Conservation (phyloP, 2,888 invertebrate species). For the Megamerina dolium region DNA sequence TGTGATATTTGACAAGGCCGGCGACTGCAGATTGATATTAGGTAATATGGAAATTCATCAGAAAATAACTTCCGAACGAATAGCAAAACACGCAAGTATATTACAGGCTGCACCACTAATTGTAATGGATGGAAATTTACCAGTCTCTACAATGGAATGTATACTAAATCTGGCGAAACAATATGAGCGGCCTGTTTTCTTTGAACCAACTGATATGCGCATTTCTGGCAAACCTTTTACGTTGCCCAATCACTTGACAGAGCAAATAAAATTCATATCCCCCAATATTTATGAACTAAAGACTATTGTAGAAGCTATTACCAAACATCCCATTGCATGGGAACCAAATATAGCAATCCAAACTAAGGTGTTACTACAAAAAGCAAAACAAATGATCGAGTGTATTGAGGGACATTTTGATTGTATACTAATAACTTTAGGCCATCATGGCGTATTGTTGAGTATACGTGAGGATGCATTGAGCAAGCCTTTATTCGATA, state of each 20-base stretch:
- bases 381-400: constrained; percentile 39
- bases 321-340: constrained; percentile 20
- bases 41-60: constrained; percentile 80
- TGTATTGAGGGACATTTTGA: constrained; percentile 52
- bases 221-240: constrained; percentile 69
- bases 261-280: constrained; percentile 56
- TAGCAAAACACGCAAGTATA: constrained; percentile 55
- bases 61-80: constrained; percentile 61
- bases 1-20: constrained; percentile 64
- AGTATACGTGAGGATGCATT: constrained; percentile 29
- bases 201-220: constrained; percentile 80
- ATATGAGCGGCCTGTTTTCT: constrained; percentile 74
- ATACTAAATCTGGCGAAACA: constrained; percentile 58
- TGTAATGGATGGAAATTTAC: constrained; percentile 79
- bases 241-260: constrained; percentile 26
- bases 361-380: constrained; percentile 28
- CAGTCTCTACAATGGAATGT: constrained; percentile 60
- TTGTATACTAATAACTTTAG: constrained; percentile 59
- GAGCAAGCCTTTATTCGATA: constrained; percentile 18
- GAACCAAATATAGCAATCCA: constrained; percentile 8
- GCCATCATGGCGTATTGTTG: constrained; percentile 56
- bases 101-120: constrained; percentile 66
- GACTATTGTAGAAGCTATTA: constrained; percentile 57
- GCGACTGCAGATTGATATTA: constrained; percentile 74
- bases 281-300: constrained; percentile 76